A percentile compares a stretch with the other conserved stretches of the same genome.
Conservation (phyloP, 2,888 invertebrate species). For the Eupithecia insigniata region DNA sequence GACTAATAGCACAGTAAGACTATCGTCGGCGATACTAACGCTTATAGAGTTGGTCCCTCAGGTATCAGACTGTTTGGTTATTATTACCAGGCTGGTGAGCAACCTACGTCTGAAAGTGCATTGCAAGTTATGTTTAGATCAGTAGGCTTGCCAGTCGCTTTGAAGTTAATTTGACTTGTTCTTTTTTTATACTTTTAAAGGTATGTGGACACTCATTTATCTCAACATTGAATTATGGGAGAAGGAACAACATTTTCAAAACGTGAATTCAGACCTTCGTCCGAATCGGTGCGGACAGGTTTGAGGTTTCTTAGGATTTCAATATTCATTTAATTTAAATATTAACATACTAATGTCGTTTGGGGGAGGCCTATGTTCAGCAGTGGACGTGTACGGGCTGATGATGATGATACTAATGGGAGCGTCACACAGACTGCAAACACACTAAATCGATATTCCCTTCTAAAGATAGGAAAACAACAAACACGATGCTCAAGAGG, state of each 20-base stretch:
- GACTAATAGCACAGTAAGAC: not conserved
- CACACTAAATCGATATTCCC: no score
- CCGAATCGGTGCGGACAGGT: not conserved
- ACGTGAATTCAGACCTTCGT: not conserved
- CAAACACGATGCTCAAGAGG: no score
- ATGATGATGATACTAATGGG: no score
- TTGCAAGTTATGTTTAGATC: slow-evolving; percentile 10
- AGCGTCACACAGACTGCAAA: no score
- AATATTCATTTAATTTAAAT: not conserved
- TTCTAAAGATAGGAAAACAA: no score
- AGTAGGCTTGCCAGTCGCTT: not conserved
- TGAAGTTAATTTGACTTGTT: slow-evolving; percentile 9
- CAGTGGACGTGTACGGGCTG: no score
- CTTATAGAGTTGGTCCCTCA: not conserved
- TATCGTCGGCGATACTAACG: not conserved
- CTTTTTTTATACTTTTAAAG: not conserved
- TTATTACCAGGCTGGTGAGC: slow-evolving; percentile 28
- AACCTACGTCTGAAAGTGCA: slow-evolving; percentile 16
- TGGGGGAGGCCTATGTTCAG: no score
- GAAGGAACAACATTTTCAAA: no score
- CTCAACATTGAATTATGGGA: no score
- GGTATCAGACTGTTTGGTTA: not conserved
- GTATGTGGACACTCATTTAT: not conserved
- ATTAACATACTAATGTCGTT: no score
- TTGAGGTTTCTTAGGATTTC: not conserved